phyloP scores from a whole-genome alignment of 2,888 invertebrate genomes.

The Gnatocerus cornutus region DNA sequence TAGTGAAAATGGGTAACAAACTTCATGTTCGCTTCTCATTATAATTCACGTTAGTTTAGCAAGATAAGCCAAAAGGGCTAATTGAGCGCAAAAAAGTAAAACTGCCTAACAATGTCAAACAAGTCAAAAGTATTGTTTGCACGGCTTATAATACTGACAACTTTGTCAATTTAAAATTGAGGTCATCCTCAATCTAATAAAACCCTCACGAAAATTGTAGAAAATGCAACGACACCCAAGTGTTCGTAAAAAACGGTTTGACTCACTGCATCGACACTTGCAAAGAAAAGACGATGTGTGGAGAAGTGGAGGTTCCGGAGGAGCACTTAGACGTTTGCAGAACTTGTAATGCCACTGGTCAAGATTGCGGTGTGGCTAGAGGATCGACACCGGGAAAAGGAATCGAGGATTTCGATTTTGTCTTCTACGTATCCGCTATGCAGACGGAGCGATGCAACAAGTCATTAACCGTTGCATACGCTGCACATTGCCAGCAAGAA shows the following conservation, averaged over 20 bases:
- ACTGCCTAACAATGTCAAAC: too few species aligned
- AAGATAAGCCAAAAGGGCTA: too few species aligned
- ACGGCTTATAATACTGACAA: too few species aligned
- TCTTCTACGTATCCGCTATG: slow-evolving; percentile 96
- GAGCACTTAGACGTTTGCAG: slow-evolving; percentile 95
- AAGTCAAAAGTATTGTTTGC: too few species aligned
- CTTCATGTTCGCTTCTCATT: background rate
- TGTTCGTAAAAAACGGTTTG: slow-evolving; percentile 87
- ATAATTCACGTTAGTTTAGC: too few species aligned
- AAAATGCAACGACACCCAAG: slow-evolving; percentile 91
- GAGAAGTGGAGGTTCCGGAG: slow-evolving; percentile 94
- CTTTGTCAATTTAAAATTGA: too few species aligned
- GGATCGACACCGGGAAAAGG: slow-evolving; percentile 78
- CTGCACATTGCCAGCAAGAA: slow-evolving; percentile 99
- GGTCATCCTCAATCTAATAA: too few species aligned
- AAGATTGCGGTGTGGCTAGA: slow-evolving; percentile 80
- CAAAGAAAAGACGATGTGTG: slow-evolving; percentile 91
- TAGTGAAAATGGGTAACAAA: background rate
- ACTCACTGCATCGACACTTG: slow-evolving; percentile 93
- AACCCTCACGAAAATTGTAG: too few species aligned
- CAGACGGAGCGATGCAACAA: slow-evolving; percentile 94
- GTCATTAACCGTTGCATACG: slow-evolving; percentile 95
- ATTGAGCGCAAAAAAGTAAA: too few species aligned
- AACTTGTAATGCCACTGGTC: slow-evolving; percentile 90
- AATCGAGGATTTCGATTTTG: slow-evolving; percentile 90